Conservation (phyloP, 2,888 invertebrate genomes). For the Conus canariensis region DNA sequence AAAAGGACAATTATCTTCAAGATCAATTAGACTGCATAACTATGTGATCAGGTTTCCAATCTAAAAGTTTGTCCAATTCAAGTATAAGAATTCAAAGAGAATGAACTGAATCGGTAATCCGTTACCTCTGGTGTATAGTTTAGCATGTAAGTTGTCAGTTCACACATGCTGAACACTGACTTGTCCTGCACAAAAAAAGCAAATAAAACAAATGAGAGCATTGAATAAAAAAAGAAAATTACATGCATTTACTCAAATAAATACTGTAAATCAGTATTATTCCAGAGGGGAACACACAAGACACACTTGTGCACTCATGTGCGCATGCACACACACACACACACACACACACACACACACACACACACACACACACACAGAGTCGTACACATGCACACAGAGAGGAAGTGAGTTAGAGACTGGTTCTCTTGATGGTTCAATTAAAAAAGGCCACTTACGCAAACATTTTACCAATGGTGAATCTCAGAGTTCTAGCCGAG, state of each 20-base stretch:
- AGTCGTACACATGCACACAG: neutral
- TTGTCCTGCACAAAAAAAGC: neutral
- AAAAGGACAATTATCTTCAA: no score
- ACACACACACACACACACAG: neutral
- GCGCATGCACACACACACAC: no score
- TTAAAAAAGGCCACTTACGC: no score
- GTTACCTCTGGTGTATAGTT: neutral
- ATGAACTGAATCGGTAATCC: neutral
- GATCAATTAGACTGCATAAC: no score
- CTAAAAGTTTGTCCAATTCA: no score
- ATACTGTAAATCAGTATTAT: no score
- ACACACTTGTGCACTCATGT: no score
- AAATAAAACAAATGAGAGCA: no score
- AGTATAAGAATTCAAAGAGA: neutral
- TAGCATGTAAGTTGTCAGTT: neutral
- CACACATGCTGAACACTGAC: constrained; percentile 8
- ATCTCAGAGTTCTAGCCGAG: neutral
- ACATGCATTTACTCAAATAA: neutral
- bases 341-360: neutral
- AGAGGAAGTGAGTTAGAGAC: neutral
- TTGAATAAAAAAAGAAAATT: neutral
- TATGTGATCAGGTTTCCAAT: no score
- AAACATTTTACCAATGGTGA: no score
- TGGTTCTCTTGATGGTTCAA: no score
- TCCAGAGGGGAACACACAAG: no score